Conservation (phyloP, 2,113 vertebrate species). For the Asarcornis scutulata region DNA sequence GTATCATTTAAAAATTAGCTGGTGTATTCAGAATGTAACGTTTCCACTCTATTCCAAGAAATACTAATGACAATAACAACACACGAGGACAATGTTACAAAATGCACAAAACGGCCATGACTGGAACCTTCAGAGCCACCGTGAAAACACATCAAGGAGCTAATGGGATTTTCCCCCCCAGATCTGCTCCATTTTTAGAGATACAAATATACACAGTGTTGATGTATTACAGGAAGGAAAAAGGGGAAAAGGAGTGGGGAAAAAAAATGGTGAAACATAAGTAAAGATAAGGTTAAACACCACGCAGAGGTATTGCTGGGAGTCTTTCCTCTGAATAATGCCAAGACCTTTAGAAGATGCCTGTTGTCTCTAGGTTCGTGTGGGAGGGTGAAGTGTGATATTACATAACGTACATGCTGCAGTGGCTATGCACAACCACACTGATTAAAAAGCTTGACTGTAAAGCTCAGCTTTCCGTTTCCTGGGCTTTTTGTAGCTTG, state of each 20-base stretch:
- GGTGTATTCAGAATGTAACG: constrained; percentile 19
- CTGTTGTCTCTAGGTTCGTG: constrained; percentile 55
- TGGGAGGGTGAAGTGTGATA: constrained; percentile 56
- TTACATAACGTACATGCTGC: constrained; percentile 61
- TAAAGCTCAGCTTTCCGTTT: constrained; percentile 42
- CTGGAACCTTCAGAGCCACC: neutral
- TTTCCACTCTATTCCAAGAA: neutral
- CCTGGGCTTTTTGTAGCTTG: neutral
- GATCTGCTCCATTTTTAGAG: constrained; percentile 6
- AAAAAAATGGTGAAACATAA: neutral
- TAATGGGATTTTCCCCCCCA: neutral
- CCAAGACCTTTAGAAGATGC: constrained; percentile 58
- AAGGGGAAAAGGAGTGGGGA: accelerated
- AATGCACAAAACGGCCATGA: neutral
- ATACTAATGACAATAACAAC: neutral
- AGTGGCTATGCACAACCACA: constrained; percentile 30
- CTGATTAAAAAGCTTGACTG: neutral
- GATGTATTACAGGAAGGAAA: neutral
- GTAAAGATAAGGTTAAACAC: constrained; percentile 48
- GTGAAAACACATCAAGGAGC: neutral
- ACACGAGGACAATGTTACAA: constrained; percentile 17
- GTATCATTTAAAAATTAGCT: constrained; percentile 35
- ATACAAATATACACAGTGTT: neutral
- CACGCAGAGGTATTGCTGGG: constrained; percentile 27
- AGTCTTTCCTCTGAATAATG: constrained; percentile 53